Percentiles rank a stretch among this genome's conserved stretches.
Evolutionary conservation across 2,888 invertebrate genomes (phyloP).

Genomic region (Mactromeris polynyma): DNA sequence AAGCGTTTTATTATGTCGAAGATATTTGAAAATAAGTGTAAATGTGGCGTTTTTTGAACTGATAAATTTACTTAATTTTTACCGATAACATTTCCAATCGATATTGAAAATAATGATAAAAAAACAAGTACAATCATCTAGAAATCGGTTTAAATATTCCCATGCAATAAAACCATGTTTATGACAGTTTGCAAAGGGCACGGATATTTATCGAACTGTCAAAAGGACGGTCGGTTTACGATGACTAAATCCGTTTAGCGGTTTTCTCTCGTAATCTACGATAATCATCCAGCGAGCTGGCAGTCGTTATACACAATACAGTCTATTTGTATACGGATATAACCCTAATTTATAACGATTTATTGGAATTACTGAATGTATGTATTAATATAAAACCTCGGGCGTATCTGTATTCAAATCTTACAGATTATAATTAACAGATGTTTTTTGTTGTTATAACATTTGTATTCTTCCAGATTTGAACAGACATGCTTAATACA

Average conservation of each 20-base stretch:
- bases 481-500: too few relatives aligned
- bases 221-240: neutral
- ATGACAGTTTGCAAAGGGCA: neutral
- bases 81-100: too few relatives aligned
- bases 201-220: neutral
- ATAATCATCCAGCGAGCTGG: neutral
- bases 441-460: too few relatives aligned
- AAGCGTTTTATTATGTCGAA: too few relatives aligned
- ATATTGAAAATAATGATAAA: too few relatives aligned
- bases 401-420: too few relatives aligned
- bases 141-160: neutral
- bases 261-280: conserved; percentile 17
- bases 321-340: neutral
- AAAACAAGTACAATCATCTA: neutral
- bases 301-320: neutral
- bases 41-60: too few relatives aligned
- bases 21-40: too few relatives aligned
- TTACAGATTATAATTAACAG: too few relatives aligned
- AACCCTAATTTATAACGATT: conserved; percentile 30
- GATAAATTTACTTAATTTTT: too few relatives aligned
- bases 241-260: conserved; percentile 27
- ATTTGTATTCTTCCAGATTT: too few relatives aligned
- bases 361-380: conserved; percentile 19
- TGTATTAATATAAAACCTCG: too few relatives aligned
- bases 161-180: neutral